Evolutionary conservation across 1,140 invertebrate species (phyloP), one percentile per base, ranked within the genome.

Genomic region (Solenopsis fugax): DNA sequence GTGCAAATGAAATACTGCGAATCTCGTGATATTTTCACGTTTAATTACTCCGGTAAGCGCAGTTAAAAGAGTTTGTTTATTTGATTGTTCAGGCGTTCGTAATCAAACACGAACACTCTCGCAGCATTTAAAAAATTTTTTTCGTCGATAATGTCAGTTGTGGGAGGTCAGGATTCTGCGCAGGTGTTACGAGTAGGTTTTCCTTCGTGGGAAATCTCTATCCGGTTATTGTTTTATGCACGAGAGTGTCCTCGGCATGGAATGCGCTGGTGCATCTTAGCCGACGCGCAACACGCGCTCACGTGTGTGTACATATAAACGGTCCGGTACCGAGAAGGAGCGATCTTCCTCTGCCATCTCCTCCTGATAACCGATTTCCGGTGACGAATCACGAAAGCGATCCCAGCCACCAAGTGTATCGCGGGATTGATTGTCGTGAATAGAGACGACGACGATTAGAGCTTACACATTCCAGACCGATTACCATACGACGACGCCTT

Each of bases 181-280:
- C 75, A 50, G 50, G 48, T 9, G 76, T 52, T 62, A 48, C 50
- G 72, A 85, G 56, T 29, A 52, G 48, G 21, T 75, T 87, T 48
- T 41, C 50, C 18, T 64, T 86, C 76, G 77, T 52, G 34, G 75
- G 69, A 90, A 88, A 62, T 84, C 56, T 62, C 77, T 89, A 88
- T 90, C 89, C 81, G 58, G 85, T 75, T 64, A 90, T 89, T 90
- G 88, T 90, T 85, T 76, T 18, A 29, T 6, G 12, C 50, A 50
- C 52, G 80, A 75, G 87, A 89, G 80, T 69, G 84, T 88, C 72
- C 87, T 90, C 90, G 89, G 18, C 69, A 76, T 76, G 87, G 78
- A 80, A 90, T 88, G 88, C 73, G 54, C 13, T 34, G 45, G 12
- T 50, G 72, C 60, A 78, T 13, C 48, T 65, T 73, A 18, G 18